Conservation (phyloP, 2,797 vertebrate genomes). For the Gobio occitaniae region DNA sequence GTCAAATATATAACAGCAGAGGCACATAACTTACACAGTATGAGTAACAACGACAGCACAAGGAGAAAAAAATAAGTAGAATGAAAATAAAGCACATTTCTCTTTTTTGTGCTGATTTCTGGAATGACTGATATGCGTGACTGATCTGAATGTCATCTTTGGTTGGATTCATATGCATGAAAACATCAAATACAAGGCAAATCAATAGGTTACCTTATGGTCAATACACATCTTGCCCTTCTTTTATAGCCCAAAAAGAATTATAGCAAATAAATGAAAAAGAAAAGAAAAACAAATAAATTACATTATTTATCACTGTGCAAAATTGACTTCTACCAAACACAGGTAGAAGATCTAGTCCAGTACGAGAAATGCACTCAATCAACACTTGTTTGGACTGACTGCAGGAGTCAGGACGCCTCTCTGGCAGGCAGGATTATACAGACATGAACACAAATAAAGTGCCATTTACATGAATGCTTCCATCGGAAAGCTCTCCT, state of each 20-base stretch:
- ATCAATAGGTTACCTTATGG: slow-evolving; percentile 1
- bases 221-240: slow-evolving; percentile 36
- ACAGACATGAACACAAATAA: slow-evolving; percentile 31
- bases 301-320: slow-evolving; percentile 29
- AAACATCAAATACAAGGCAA: slow-evolving; percentile 23
- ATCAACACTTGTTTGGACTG: slow-evolving; percentile 6
- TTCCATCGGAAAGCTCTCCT: slow-evolving; percentile 6
- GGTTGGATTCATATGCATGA: slow-evolving; percentile 14
- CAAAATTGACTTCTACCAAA: slow-evolving; percentile 39
- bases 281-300: background rate
- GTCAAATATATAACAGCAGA: slow-evolving; percentile 30
- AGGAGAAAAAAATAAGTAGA: background rate
- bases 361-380: slow-evolving; percentile 4
- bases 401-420: background rate
- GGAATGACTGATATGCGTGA: slow-evolving; percentile 22
- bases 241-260: background rate
- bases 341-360: slow-evolving; percentile 10
- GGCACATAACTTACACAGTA: slow-evolving; percentile 7
- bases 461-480: slow-evolving; percentile 35
- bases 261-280: background rate
- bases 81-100: background rate
- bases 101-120: slow-evolving; percentile 22
- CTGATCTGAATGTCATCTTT: slow-evolving; percentile 21
- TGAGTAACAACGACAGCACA: background rate
- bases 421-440: background rate